phyloP scores from a whole-genome alignment of 1,140 invertebrate genomes.

The Calliopsis andreniformis region DNA sequence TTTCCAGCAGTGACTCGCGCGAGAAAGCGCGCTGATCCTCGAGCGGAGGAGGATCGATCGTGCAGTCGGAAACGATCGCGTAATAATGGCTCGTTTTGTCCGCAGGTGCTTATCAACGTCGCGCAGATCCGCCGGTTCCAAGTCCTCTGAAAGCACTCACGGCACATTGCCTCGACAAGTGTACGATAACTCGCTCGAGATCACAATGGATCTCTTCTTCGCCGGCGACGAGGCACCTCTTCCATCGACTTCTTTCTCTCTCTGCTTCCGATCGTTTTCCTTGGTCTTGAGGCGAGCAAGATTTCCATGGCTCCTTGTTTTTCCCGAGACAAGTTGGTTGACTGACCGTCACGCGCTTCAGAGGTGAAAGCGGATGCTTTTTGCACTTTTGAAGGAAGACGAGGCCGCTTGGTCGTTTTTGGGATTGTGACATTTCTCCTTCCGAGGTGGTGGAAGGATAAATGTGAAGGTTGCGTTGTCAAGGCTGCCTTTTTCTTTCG shows the following conservation, averaged over 20 bases:
- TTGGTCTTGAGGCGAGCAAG: background rate
- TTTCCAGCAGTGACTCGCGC: constrained; percentile 7
- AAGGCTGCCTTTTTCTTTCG: too few species aligned
- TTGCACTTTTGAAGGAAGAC: constrained; percentile 9
- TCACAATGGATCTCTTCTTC: background rate
- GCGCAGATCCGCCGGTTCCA: constrained; percentile 42
- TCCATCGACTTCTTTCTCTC: background rate
- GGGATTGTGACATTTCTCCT: constrained; percentile 8
- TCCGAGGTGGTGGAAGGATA: too few species aligned
- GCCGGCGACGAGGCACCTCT: background rate
- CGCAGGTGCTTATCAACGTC: constrained; percentile 59
- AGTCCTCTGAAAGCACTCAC: constrained; percentile 43
- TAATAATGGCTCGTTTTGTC: constrained; percentile 62
- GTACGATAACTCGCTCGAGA: constrained; percentile 33
- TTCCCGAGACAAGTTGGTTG: background rate
- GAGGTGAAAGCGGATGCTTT: constrained; percentile 39
- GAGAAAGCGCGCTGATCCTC: constrained; percentile 24
- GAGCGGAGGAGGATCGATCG: constrained; percentile 43
- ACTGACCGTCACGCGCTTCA: background rate
- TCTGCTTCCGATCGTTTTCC: background rate
- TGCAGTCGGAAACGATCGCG: constrained; percentile 54
- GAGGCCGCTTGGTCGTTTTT: background rate
- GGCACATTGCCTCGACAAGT: constrained; percentile 43
- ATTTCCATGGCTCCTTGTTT: constrained; percentile 14
- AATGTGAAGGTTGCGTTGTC: too few species aligned